Base-by-base conservation (phyloP, 2,888 invertebrate genomes). In the Oxystoma pomonae region DNA sequence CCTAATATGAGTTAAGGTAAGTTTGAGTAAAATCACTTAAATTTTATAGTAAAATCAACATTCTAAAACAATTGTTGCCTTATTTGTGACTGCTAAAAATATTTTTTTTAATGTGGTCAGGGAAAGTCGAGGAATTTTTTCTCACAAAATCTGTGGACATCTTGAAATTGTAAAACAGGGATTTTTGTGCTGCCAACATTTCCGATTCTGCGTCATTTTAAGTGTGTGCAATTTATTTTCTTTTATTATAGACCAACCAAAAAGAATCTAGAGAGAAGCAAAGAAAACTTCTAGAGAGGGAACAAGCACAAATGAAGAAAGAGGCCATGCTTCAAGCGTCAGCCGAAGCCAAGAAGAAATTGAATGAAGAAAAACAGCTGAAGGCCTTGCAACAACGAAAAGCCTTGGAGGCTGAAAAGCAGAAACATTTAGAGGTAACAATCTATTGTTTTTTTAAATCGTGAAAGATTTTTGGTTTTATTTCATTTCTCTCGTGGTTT, bases 261-360 rank as follows among this genome's bases (percentile, higher is more conserved):
- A 66, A 66, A 55, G 67, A 67, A 16, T 35, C 74, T 57, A 67
- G 73, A 1, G 75, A 77, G 52, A 65, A 68, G 59, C 60, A 65
- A 16, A 67, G 71, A 49, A 68, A 70, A 58, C 71, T 75, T 51
- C 67, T 69, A 55, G 74, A 75, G 55, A 49, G 63, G 16, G 73
- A 73, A 20, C 63, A 60, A 22, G 74, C 73, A 0, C 75, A 81
- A 59, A 81, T 78, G 69, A 88, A 88, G 76, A 84, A 85, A 60
- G 87, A 87, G 20, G 87, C 86, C 1, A 70, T 86, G 60, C 71
- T 87, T 16, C 84, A 84, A 64, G 84, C 85, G 7, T 82, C 83
- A 74, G 80, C 81, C 1, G 88, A 87, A 67, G 80, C 82, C 69
- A 86, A 85, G 71, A 83, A 80, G 70, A 81, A 82, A 17, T 74